phyloP scores from a whole-genome alignment of 2,888 invertebrate species.

The Dryomyza anilis region DNA sequence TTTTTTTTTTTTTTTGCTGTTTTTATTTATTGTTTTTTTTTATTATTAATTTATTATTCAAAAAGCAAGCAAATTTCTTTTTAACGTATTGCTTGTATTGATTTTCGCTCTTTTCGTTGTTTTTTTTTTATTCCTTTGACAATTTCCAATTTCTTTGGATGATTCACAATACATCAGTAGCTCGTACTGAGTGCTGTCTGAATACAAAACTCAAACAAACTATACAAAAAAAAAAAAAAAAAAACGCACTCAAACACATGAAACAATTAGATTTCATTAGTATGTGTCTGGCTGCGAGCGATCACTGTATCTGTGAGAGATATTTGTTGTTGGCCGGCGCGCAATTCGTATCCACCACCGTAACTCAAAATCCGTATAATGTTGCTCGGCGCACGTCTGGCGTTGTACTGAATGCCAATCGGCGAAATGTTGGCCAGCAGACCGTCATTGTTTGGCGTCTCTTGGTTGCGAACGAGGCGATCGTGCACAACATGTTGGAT shows the following conservation, averaged over 20 bases:
- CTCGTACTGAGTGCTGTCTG: too few relatives aligned
- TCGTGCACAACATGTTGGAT: conserved; percentile 14
- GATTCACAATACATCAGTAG: conserved; percentile 36
- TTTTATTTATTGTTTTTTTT: too few relatives aligned
- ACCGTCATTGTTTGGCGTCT: neutral
- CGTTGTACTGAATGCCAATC: conserved; percentile 9
- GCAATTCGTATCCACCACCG: too few relatives aligned
- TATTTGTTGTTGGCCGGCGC: neutral
- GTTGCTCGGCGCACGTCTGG: conserved; percentile 13
- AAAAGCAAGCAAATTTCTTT: too few relatives aligned
- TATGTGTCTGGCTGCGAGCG: conserved; percentile 15
- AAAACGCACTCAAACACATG: conserved; percentile 2
- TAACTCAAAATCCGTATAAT: too few relatives aligned
- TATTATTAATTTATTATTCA: too few relatives aligned
- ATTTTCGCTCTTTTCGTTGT: neutral
- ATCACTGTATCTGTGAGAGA: neutral
- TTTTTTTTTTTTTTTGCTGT: too few relatives aligned
- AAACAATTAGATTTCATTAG: neutral
- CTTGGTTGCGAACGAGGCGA: neutral
- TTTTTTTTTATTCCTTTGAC: neutral
- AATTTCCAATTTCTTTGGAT: too few relatives aligned
- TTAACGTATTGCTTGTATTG: neutral
- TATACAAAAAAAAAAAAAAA: too few relatives aligned
- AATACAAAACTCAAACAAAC: too few relatives aligned
- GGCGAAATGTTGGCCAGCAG: neutral